These are phyloP conservation scores for Cardiocondyla obscurior DNA, from an alignment of 1,140 invertebrate genomes.

Conservation along the genomic window DNA sequence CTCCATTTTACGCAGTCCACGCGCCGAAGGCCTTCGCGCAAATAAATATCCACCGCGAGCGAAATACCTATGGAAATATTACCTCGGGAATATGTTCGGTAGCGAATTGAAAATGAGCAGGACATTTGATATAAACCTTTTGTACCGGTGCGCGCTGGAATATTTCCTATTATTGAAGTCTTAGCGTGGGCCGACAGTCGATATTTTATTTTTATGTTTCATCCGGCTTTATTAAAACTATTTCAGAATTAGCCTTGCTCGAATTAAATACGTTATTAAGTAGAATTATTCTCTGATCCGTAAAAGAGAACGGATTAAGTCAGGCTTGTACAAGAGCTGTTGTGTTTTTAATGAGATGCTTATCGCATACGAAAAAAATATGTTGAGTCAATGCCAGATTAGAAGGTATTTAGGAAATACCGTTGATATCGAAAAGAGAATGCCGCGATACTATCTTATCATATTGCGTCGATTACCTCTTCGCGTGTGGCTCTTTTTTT, in stretches of 20 bases:
- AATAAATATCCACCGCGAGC: slow-evolving; percentile 57
- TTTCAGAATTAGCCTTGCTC: background rate
- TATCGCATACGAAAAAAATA: background rate
- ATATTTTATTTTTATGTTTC: background rate
- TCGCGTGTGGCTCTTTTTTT: background rate
- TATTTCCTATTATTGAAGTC: background rate
- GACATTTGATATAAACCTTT: slow-evolving; percentile 17
- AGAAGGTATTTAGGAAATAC: background rate
- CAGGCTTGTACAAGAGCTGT: background rate
- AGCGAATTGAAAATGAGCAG: slow-evolving; percentile 25
- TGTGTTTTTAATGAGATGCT: background rate
- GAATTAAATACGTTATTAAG: background rate
- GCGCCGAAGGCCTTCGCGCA: slow-evolving; percentile 51
- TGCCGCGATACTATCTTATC: slow-evolving; percentile 19
- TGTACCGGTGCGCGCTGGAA: background rate
- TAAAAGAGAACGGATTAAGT: background rate
- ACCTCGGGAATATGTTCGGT: slow-evolving; percentile 49
- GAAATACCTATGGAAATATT: slow-evolving; percentile 62
- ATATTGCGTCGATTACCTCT: background rate
- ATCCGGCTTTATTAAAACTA: background rate
- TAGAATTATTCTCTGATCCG: background rate
- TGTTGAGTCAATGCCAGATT: background rate
- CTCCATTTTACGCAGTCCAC: slow-evolving; percentile 42
- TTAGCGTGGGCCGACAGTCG: background rate
- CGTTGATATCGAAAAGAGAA: background rate